Evolutionary conservation across 2,113 vertebrate genomes (phyloP), one percentile per base, ranked within the genome.

Genomic region (Muntiacus muntjak): DNA sequence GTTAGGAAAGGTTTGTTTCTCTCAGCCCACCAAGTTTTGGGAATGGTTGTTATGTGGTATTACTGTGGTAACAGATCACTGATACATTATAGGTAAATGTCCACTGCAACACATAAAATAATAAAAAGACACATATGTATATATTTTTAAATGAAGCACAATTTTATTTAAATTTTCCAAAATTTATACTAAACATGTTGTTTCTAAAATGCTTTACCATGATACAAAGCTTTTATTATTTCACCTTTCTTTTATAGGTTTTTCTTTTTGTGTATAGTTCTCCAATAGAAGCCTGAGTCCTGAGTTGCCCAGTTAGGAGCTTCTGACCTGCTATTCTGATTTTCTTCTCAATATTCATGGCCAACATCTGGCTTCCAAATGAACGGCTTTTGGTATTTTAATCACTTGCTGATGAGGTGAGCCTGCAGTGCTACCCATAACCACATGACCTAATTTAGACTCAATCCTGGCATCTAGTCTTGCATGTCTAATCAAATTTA

Each of bases 321-420:
- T 99, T 79, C 78, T 79, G 45, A 79, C 76, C 28, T 50, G 28
- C 78, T 50, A 98, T 98, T 99, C 96, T 99, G 99, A 97, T 99
- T 99, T 99, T 99, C 98, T 99, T 99, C 98, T 99, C 99, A 97
- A 99, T 99, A 98, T 99, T 99, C 99, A 99, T 99, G 92, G 99
- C 99, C 99, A 99, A 95, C 99, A 99, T 99, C 96, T 99, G 99
- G 98, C 99, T 99, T 98, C 99, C 99, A 98, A 99, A 99, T 1
- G 99, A 99, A 87, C 99, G 98, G 98, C 99, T 99, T 99, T 99
- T 99, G 92, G 99, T 99, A 45, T 50, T 79, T 33, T 28, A 50
- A 33, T 79, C 76, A 50, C 28, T 79, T 79, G 28, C 45, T 79
- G 43, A 50, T 79, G 30, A 28, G 8, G 45, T 79, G 26, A 79